Base-by-base conservation (phyloP, 1,140 invertebrate species). In the Leptopilina boulardi region DNA sequence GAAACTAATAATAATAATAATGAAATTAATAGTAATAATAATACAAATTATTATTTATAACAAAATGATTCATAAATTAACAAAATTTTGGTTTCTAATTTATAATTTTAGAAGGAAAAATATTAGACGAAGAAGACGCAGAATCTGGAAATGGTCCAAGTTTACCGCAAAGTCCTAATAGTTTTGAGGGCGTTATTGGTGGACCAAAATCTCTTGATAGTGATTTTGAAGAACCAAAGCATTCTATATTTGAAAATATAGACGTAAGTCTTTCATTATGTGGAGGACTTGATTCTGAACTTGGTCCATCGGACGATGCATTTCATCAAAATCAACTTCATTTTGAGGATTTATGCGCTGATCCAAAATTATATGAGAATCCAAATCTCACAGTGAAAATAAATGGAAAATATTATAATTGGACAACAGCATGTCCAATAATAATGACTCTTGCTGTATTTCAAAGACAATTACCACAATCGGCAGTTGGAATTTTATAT, bases 101-200 rank as follows among this genome's bases (percentile, higher is more conserved):
- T 59, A 13, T 26, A 2, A n/a, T 80, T 82, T 8, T 51, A 88
- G 87, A 88, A 81, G 81, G 79, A 81, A 91, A 91, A 87, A 75
- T 73, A 26, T 71, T 81, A 15, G 93, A 93, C 34, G 97, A 99
- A 87, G 97, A 98, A 87, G 98, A 99, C 91, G 95, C 95, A 72
- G 98, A 99, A 91, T 98, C 97, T 70, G 98, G 98, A 54, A 97
- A 97, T 87, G 98, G 98, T 6, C 95, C 97, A 10, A 99, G 97
- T 30, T 91, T 99, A 73, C 96, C 98, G 1, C 97, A 98, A 85
- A 98, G 97, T 70, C 98, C 98, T 4, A 96, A 96, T 81, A 97
- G 96, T 73, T 94, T 96, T 21, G 96, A 97, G 85, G 95, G 95
- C 18, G 94, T 94, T 15, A 92, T 93, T n/a, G 89, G 92, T 75